Evolutionary conservation across 1,140 invertebrate species (phyloP), one percentile per base, ranked within the genome.

Genomic region (Pseudobourletiella spinata): DNA sequence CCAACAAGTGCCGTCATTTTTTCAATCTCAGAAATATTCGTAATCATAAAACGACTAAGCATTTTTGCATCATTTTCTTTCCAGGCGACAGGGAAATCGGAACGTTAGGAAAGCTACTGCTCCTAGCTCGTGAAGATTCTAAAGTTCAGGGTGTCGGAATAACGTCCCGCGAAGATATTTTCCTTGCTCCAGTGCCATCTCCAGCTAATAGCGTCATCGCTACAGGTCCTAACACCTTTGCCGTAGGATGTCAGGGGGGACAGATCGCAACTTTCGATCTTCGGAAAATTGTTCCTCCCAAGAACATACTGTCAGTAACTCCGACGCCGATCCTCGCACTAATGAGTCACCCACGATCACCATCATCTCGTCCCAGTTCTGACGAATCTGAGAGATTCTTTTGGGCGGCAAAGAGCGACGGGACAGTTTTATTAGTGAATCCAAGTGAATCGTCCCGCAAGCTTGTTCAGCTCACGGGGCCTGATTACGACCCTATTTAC

Each of bases 401-500:
- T 29, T 69, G 67, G 67, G 67, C 64, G 20, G 35, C 46, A 6
- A 69, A 69, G 26, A 50, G 29, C 35, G 67, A 69, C 32, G 67
- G 67, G 1, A 66, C 64, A 2, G 30, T 44, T 29, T 26, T 51
- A 0, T 43, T 69, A 2, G 59, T 69, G 1, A 69, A 66, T 54
- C 67, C 67, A 3, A 61, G 52, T 35, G 24, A 43, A 64, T n/a
- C 28, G 32, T 25, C 25, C 43, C 63, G 60, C 26, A 43, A 26
- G 51, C 32, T 61, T 39, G 59, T 83, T 1, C 78, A 83, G 48
- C 73, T 86, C 6, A 84, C 84, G 20, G 86, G 86, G 0, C 78
- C 85, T 2, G 81, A 87, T 68, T 84, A 80, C 76, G 86, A 88
- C 70, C 81, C 82, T 8, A 78, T 84, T 24, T 78, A 82, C 70